A percentile compares a stretch with the other conserved stretches of the same genome.
Conservation (phyloP, 1,140 invertebrate species). For the Chironomus striatipennis region DNA sequence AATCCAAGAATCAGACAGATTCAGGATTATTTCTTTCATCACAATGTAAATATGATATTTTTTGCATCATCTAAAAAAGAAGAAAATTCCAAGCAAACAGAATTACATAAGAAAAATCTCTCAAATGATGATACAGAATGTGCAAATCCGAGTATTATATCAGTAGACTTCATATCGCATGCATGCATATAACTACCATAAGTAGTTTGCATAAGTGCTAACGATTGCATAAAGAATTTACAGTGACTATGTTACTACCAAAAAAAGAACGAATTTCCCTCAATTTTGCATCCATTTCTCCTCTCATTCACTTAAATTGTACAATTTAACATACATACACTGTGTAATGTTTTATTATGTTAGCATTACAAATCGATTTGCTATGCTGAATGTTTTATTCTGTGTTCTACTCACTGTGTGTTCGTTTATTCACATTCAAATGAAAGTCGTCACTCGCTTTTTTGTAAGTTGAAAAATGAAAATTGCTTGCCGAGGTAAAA, state of each 20-base stretch:
- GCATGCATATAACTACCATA: not conserved
- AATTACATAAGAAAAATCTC: too few species aligned
- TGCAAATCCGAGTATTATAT: not conserved
- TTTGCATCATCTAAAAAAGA: too few species aligned
- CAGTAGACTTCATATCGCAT: not conserved
- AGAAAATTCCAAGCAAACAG: too few species aligned
- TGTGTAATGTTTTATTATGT: constrained; percentile 15
- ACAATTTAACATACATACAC: not conserved
- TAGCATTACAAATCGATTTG: constrained; percentile 21
- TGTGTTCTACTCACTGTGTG: too few species aligned
- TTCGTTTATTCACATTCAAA: not conserved
- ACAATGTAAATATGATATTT: too few species aligned
- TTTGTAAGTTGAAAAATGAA: too few species aligned
- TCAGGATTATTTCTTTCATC: too few species aligned
- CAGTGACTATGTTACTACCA: not conserved
- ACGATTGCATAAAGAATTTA: not conserved
- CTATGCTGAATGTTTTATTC: not conserved
- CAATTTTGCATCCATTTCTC: not conserved
- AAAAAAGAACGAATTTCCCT: not conserved
- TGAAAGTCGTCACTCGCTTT: not conserved
- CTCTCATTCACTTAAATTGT: too few species aligned
- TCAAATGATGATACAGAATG: not conserved
- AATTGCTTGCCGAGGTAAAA: too few species aligned
- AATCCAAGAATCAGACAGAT: too few species aligned
- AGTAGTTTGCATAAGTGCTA: not conserved